Evolutionary conservation across 2,113 vertebrate genomes (phyloP), one percentile per base, ranked within the genome.

Genomic region (Hypocryptadius cinnamomeus): DNA sequence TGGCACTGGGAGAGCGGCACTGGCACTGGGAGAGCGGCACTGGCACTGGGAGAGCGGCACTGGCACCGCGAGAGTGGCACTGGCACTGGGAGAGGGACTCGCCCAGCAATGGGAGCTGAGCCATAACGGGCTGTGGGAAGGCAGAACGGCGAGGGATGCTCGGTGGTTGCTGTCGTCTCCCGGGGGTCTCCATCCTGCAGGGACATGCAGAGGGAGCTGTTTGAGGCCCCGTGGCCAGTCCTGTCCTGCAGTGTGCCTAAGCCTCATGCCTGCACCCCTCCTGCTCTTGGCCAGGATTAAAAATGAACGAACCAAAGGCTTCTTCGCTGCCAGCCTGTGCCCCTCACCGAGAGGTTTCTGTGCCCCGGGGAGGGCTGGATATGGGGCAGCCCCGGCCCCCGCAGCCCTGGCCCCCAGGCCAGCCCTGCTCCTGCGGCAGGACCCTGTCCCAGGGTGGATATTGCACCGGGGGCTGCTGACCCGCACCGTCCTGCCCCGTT

Each of bases 141-240:
- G 22, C 18, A 51, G 81, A 56, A 53, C 0, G 1, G 20, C 10
- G 33, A 79, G 50, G 30, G 71, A 60, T 56, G 35, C 33, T 44
- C 11, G 0, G 42, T 14, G 59, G 6, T 24, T 45, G 63, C 68
- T 59, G 51, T 77, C 6, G 1, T 59, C 28, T 83, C 21, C 23
- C 0, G 0, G 13, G 24, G 15, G 9, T 68, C 57, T 63, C 51
- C 47, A 22, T 68, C 31, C 35, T 27, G 0, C 6, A 15, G 56
- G 39, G 23, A 66, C 37, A 16, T 3, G 15, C 8, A 2, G 3
- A 15, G 25, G 57, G 35, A 15, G 8, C 39, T 47, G 6, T 30
- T 12, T 23, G 47, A 13, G 13, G 28, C 11, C 35, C 22, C 4
- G 0, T 3, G 22, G 56, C 23, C 2, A 3, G 7, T 35, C 37